Percentiles rank a stretch among this genome's conserved stretches.
phyloP scores from a whole-genome alignment of 1,140 invertebrate genomes.

The Drosophila orosa region DNA sequence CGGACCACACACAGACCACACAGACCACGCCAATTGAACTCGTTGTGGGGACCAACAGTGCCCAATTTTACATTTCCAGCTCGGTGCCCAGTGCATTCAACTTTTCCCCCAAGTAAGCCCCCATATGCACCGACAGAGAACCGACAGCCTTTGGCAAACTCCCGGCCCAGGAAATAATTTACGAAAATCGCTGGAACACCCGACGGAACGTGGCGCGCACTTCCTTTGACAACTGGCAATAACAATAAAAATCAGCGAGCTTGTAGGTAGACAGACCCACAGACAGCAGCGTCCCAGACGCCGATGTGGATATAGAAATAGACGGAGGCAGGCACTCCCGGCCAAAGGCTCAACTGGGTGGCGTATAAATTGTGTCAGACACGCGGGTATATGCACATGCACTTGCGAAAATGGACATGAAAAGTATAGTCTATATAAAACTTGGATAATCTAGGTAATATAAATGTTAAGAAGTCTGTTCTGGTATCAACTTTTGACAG shows the following conservation, averaged over 20 bases:
- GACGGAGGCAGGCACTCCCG: slow-evolving; percentile 20
- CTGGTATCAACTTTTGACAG: background rate
- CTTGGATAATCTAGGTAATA: background rate
- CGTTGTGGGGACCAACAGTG: slow-evolving; percentile 7
- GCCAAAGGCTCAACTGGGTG: slow-evolving; percentile 47
- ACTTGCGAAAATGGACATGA: slow-evolving; percentile 6
- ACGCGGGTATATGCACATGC: slow-evolving; percentile 19
- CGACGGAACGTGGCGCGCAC: slow-evolving; percentile 46
- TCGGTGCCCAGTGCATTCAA: slow-evolving; percentile 37
- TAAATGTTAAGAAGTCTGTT: background rate
- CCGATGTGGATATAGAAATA: slow-evolving; percentile 22
- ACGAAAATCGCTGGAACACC: slow-evolving; percentile 60
- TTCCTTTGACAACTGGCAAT: slow-evolving; percentile 82
- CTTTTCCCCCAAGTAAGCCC: slow-evolving; percentile 10
- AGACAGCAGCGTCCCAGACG: slow-evolving; percentile 41
- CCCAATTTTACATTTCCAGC: slow-evolving; percentile 29
- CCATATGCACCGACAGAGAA: background rate
- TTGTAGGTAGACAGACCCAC: slow-evolving; percentile 62
- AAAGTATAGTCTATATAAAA: background rate
- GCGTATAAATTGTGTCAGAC: slow-evolving; percentile 49
- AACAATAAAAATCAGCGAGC: slow-evolving; percentile 81
- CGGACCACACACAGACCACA: slow-evolving; percentile 52
- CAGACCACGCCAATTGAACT: slow-evolving; percentile 6
- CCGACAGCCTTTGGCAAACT: slow-evolving; percentile 31
- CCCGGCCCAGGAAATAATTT: slow-evolving; percentile 71